Evolutionary conservation across 2,888 invertebrate genomes (phyloP), one percentile per base, ranked within the genome.

Genomic region (Thymelicus acteon): DNA sequence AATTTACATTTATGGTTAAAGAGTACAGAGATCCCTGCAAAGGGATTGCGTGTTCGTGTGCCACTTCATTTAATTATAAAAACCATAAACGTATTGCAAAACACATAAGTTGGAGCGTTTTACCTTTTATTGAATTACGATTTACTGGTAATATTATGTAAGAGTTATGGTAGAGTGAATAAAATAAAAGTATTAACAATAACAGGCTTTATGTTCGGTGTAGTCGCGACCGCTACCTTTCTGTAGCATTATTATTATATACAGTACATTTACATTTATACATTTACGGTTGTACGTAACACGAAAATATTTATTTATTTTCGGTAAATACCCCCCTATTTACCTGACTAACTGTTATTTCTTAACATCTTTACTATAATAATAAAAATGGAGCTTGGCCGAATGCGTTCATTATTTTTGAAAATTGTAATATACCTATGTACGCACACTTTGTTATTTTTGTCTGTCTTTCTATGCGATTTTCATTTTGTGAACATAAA

Each of bases 1-100:
- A 39, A 19, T 64, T 57, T 54, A 65, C 54, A 44, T 65, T 19
- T 49, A 40, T 60, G 54, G 40, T 54, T 54, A 64, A 15, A 24
- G 48, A 61, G 47, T 61, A 49, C 37, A 62, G 19, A 64, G 52
- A 64, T 49, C 64, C 19, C 44, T 57, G 31, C 24, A 13, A 31
- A 31, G 31, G 44, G 47, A 44, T 65, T 44, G 65, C 65, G 57
- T 65, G 57, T 47, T 65, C 62, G n/a, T 64, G 39, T 19, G 52
- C 64, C 52, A 64, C 64, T 64, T 39, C 7, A 57, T 65, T 57
- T 65, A 47, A 65, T 65, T 65, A n/a, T n/a, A 65, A 65, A 65
- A 65, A 58, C 57, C 57, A 58, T 57, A 47, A 66, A 58, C 40
- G 24, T 58, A 47, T 58, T 47, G 57, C 47, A 58, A n/a, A 52